These are phyloP conservation scores for Myotis vivesi DNA, from an alignment of 2,797 vertebrate genomes.

Conservation along the genomic window DNA sequence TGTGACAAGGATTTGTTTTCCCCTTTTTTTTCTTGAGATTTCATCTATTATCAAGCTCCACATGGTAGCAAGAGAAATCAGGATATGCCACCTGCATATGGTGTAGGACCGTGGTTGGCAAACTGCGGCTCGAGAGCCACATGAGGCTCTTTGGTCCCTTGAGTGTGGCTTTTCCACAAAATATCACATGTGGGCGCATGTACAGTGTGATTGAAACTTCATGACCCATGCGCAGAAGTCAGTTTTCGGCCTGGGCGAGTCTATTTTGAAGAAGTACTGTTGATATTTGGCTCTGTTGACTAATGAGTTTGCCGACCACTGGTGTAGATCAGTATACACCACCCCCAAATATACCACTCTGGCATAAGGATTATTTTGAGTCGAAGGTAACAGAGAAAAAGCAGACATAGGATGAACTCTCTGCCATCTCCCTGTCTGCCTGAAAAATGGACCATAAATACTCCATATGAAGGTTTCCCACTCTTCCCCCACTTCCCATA, in stretches of 20 bases:
- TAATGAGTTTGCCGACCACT: no score
- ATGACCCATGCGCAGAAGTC: no score
- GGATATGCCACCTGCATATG: neutral
- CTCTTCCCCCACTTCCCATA: neutral
- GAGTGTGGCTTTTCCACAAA: no score
- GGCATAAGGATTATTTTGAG: neutral
- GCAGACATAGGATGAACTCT: neutral
- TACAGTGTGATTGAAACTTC: no score
- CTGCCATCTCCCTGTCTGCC: neutral
- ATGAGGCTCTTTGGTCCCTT: no score
- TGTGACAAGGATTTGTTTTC: neutral
- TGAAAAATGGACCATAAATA: neutral
- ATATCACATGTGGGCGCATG: no score
- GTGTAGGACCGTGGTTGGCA: neutral
- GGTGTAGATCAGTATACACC: neutral
- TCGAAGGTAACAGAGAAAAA: neutral
- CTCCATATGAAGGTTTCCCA: neutral
- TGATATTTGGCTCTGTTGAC: no score
- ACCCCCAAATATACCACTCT: neutral
- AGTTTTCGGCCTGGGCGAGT: no score
- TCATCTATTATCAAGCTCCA: neutral
- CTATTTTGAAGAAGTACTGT: no score
- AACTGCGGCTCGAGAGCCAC: no score
- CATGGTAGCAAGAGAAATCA: neutral
- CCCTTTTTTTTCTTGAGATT: neutral